phyloP scores from a whole-genome alignment of 35 echinoderm and acorn worm species.

The Stichopus chloronotus region DNA sequence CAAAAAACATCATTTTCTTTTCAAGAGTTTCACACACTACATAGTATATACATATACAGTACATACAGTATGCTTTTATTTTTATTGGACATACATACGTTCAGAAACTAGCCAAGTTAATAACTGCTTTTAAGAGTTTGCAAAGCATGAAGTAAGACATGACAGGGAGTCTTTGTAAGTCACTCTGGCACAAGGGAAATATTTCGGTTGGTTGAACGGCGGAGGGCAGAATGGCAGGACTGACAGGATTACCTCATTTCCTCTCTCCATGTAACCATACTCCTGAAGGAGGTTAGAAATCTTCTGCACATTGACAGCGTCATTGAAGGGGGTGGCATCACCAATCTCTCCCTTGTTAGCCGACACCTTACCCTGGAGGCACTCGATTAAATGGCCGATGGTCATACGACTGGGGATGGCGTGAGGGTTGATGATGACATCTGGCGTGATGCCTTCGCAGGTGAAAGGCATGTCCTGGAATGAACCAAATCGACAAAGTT shows the following conservation, averaged over 20 bases:
- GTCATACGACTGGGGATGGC: constrained; percentile 99
- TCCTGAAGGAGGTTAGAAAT: constrained; percentile 92
- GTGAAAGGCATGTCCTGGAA: constrained; percentile 97
- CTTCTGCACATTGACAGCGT: constrained; percentile 97
- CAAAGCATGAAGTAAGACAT: too few species aligned
- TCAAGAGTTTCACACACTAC: too few species aligned
- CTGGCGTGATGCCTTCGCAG: constrained; percentile 90
- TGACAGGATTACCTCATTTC: constrained; percentile 79
- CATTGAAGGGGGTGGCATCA: constrained; percentile 97
- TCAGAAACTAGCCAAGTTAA: too few species aligned
- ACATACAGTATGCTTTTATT: too few species aligned
- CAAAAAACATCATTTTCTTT: too few species aligned
- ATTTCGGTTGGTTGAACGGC: not conserved
- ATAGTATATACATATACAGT: too few species aligned
- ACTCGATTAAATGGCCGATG: constrained; percentile 98
- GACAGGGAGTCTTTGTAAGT: too few species aligned
- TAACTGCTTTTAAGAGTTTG: too few species aligned
- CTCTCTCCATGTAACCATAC: constrained; percentile 96
- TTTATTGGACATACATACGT: too few species aligned
- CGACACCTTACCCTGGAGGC: constrained; percentile 96
- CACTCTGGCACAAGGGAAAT: too few species aligned
- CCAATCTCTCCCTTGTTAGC: constrained; percentile 98
- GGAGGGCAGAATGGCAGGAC: not conserved
- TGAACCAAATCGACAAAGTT: not conserved
- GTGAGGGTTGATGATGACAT: constrained; percentile 99